Evolutionary conservation across 2,797 vertebrate genomes (phyloP).

Genomic region (Lepilemur ruficaudatus): DNA sequence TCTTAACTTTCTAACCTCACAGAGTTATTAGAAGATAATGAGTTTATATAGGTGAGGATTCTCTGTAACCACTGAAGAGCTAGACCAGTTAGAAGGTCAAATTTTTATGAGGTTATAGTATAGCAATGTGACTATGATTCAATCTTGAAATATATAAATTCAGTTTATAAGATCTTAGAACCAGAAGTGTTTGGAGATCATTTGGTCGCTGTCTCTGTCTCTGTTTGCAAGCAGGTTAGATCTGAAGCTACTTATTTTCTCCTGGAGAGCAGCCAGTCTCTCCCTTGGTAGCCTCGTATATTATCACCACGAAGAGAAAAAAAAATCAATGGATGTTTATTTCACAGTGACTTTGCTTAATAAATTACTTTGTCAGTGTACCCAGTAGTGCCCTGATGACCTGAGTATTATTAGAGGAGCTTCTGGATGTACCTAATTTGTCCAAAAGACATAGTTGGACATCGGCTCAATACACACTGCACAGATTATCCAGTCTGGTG

Average conservation of each 20-base stretch:
- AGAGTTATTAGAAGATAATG: slow-evolving; percentile 44
- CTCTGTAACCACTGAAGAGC: not conserved
- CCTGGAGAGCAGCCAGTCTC: not conserved
- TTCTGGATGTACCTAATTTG: not conserved
- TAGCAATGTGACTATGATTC: slow-evolving; percentile 1
- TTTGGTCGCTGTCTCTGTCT: not conserved
- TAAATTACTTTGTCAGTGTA: slow-evolving; percentile 1
- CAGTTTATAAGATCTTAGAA: slow-evolving; percentile 16
- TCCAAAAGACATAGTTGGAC: not conserved
- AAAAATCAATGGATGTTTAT: slow-evolving; percentile 3
- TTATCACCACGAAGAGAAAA: not conserved
- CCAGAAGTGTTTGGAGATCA: not conserved
- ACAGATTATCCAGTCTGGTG: not conserved
- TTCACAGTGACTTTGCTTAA: slow-evolving; percentile 17
- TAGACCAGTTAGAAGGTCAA: not conserved
- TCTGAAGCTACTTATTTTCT: not conserved
- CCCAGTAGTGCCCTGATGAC: not conserved
- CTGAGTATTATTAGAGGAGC: not conserved
- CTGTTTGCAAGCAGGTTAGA: not conserved
- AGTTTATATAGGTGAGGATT: not conserved
- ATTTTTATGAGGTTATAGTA: slow-evolving; percentile 27
- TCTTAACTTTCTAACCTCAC: not conserved
- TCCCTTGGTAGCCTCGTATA: not conserved
- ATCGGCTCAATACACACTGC: not conserved
- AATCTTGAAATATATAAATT: slow-evolving; percentile 22